phyloP scores from a whole-genome alignment of 92 coral and sea anemone genomes.

The Plumapathes pennacea region DNA sequence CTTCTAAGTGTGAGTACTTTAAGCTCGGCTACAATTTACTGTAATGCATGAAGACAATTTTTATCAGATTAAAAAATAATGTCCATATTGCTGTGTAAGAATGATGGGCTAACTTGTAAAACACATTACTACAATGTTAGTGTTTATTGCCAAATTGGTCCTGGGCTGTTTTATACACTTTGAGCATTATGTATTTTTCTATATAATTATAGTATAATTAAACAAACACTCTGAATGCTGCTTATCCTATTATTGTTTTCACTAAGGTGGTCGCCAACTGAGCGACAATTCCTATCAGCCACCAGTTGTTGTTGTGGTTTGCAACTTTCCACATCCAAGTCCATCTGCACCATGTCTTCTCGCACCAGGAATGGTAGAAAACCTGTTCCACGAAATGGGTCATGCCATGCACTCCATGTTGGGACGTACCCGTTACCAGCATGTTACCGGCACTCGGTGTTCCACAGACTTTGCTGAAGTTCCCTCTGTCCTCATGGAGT shows the following conservation, averaged over 20 bases:
- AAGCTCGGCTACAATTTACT: too few relatives aligned
- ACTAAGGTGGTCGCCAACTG: slow-evolving; percentile 79
- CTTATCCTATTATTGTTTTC: neutral
- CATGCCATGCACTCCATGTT: slow-evolving; percentile 99
- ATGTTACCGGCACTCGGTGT: slow-evolving; percentile 93
- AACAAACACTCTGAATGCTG: too few relatives aligned
- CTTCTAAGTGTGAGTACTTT: too few relatives aligned
- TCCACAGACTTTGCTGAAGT: slow-evolving; percentile 98
- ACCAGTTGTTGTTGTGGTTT: slow-evolving; percentile 89
- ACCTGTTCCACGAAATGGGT: slow-evolving; percentile 98
- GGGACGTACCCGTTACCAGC: slow-evolving; percentile 92
- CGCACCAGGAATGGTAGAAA: slow-evolving; percentile 92
- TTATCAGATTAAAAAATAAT: too few relatives aligned
- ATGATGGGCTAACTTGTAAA: too few relatives aligned
- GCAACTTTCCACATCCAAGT: slow-evolving; percentile 90
- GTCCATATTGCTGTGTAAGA: too few relatives aligned
- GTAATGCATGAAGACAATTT: too few relatives aligned
- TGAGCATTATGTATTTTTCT: too few relatives aligned
- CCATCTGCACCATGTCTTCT: slow-evolving; percentile 70
- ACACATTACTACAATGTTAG: too few relatives aligned
- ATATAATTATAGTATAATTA: too few relatives aligned
- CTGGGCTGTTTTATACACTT: too few relatives aligned
- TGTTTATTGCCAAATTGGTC: too few relatives aligned
- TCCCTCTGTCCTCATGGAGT: slow-evolving; percentile 95
- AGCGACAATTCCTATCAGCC: slow-evolving; percentile 85